A percentile compares a stretch with the other conserved stretches of the same genome.
These are phyloP conservation scores for Lasioglossum pauxillum DNA, from an alignment of 2,888 invertebrate genomes.

Conservation along the genomic window DNA sequence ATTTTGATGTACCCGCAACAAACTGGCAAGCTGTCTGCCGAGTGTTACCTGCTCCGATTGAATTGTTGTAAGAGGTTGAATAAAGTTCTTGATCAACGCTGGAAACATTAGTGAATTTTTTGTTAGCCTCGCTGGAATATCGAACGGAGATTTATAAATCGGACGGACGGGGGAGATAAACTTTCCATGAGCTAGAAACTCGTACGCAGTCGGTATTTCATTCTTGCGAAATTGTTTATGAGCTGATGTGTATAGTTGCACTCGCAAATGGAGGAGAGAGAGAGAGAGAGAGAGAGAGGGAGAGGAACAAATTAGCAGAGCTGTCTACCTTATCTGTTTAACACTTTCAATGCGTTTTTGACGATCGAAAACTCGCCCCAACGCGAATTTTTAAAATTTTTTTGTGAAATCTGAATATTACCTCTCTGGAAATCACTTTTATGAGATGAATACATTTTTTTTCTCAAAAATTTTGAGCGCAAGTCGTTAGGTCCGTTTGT, in stretches of 20 bases:
- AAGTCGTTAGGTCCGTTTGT: too few relatives aligned
- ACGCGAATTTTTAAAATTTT: too few relatives aligned
- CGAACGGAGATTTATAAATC: not conserved
- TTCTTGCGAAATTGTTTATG: slow-evolving; percentile 2
- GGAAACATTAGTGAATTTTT: not conserved
- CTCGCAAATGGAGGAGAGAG: not conserved
- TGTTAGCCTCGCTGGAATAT: not conserved
- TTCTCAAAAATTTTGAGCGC: too few relatives aligned
- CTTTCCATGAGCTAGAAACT: slow-evolving; percentile 3
- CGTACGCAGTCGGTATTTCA: not conserved
- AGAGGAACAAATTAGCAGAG: slow-evolving; percentile 6
- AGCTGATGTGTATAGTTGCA: not conserved
- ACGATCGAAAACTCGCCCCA: too few relatives aligned
- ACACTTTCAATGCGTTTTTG: too few relatives aligned
- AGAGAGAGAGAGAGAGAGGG: too few relatives aligned
- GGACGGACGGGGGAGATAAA: not conserved
- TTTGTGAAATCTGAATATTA: too few relatives aligned
- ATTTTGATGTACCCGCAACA: too few relatives aligned
- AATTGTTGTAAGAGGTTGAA: not conserved
- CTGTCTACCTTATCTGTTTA: not conserved
- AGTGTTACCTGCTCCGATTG: not conserved
- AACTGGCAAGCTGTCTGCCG: not conserved
- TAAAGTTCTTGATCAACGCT: not conserved
- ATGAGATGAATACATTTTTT: too few relatives aligned
- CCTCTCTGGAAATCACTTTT: too few relatives aligned